phyloP scores from a whole-genome alignment of 2,888 invertebrate genomes.

The Cataglyphis albicans region DNA sequence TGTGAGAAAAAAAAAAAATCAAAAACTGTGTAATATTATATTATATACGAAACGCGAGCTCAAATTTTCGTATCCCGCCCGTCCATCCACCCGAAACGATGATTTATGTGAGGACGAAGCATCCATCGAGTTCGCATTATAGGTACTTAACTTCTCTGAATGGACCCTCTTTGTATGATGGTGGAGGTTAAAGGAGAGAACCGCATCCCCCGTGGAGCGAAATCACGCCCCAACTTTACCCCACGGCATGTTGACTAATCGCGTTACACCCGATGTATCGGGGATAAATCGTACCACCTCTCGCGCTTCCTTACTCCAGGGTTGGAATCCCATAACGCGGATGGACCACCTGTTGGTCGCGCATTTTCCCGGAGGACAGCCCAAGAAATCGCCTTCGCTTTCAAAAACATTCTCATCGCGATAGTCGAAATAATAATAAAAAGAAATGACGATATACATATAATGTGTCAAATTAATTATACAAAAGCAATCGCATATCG shows the following conservation, averaged over 20 bases:
- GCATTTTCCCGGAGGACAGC: conserved; percentile 36
- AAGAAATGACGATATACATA: neutral
- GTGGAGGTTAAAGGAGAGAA: conserved; percentile 17
- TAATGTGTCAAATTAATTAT: neutral
- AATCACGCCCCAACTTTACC: conserved; percentile 75
- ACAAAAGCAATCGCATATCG: neutral
- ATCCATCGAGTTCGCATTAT: conserved; percentile 62
- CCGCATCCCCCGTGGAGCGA: conserved; percentile 75
- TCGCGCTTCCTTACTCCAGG: conserved; percentile 25
- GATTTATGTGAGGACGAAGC: conserved; percentile 42
- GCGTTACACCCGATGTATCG: conserved; percentile 63
- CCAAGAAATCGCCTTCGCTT: neutral
- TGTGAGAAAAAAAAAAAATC: neutral
- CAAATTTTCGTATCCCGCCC: conserved; percentile 3
- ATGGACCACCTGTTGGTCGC: conserved; percentile 65
- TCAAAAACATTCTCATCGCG: neutral
- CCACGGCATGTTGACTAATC: conserved; percentile 73
- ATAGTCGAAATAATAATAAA: neutral
- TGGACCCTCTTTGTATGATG: conserved; percentile 45
- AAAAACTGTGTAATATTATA: neutral
- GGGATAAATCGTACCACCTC: conserved; percentile 18
- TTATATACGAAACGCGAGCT: neutral
- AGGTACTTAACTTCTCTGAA: conserved; percentile 61
- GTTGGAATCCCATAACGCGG: conserved; percentile 38
- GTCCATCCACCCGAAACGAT: conserved; percentile 28